Evolutionary conservation across 1,140 invertebrate genomes (phyloP), one percentile per base, ranked within the genome.

Genomic region (Drosophila jambulina): DNA sequence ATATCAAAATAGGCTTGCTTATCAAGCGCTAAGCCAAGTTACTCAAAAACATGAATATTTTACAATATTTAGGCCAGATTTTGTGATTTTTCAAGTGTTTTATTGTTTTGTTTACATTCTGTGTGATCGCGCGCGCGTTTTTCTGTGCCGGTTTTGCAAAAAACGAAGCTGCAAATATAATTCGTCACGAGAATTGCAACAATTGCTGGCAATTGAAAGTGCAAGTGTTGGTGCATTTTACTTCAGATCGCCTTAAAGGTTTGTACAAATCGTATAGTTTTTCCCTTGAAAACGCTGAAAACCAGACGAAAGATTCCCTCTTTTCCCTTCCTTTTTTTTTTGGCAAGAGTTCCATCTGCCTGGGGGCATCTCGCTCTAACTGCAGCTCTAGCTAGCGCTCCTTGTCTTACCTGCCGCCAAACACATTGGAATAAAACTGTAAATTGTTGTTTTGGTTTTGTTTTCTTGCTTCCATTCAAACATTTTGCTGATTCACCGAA

Each of bases 401-500:
- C 36, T 42, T 43, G 36, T 38, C 69, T 62, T 74, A 62, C 71
- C 68, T 74, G 68, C 68, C 4, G 63, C 51, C 43, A 34, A 68
- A 69, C 54, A 74, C 51, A 54, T 32, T 21, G 51, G 57, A 65
- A 40, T 53, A 61, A 74, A 84, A 80, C 70, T 78, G 78, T 87
- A 86, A 87, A 86, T 80, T 62, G 69, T 60, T 63, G 65, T 60
- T 75, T 70, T 75, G 51, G 32, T 17, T 54, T 82, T 69, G 79
- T 58, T 62, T 62, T 57, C 69, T 61, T 76, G 60, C 59, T 75
- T 68, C 78, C 82, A 85, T 86, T 79, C 75, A 86, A 82, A 68
- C 74, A 82, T 68, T 40, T 82, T 64, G 78, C 82, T 75, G 82
- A 85, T 82, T 85, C 75, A 85, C 71, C 36, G 29, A 64, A 65